These are phyloP conservation scores for Mantis religiosa DNA, from an alignment of 2,888 invertebrate species.

Conservation along the genomic window DNA sequence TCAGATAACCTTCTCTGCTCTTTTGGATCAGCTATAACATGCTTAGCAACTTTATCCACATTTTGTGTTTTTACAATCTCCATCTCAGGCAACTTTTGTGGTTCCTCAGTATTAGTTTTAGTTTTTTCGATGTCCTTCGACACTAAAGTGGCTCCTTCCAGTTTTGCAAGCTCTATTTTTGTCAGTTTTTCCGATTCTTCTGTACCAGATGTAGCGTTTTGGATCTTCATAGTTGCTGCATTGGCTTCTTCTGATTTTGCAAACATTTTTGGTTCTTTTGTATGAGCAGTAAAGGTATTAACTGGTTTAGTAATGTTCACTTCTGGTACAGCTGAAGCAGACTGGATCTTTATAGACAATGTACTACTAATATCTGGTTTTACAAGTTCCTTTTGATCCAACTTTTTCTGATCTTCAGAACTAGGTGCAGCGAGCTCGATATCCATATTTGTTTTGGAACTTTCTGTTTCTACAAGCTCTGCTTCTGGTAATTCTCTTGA, in stretches of 20 bases:
- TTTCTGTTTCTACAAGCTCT: neutral
- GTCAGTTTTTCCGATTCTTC: no score
- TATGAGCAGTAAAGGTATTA: no score
- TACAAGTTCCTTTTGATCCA: neutral
- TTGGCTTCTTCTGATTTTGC: no score
- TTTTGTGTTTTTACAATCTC: neutral
- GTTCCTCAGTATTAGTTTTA: neutral
- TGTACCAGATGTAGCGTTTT: no score
- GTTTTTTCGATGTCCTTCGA: no score
- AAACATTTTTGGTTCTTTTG: no score
- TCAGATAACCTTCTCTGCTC: neutral
- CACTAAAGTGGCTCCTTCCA: no score
- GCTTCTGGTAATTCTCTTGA: neutral
- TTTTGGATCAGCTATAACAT: neutral
- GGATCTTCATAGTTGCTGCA: no score
- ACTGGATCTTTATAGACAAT: no score
- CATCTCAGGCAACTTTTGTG: neutral
- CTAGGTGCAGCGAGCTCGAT: neutral
- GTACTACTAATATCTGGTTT: neutral
- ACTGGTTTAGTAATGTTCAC: neutral
- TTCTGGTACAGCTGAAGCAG: no score
- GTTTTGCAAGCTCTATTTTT: neutral
- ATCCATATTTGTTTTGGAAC: neutral
- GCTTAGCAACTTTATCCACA: neutral
- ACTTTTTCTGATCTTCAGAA: neutral